Conservation (phyloP, 2,797 vertebrate species). For the Phoxinus dragarum region DNA sequence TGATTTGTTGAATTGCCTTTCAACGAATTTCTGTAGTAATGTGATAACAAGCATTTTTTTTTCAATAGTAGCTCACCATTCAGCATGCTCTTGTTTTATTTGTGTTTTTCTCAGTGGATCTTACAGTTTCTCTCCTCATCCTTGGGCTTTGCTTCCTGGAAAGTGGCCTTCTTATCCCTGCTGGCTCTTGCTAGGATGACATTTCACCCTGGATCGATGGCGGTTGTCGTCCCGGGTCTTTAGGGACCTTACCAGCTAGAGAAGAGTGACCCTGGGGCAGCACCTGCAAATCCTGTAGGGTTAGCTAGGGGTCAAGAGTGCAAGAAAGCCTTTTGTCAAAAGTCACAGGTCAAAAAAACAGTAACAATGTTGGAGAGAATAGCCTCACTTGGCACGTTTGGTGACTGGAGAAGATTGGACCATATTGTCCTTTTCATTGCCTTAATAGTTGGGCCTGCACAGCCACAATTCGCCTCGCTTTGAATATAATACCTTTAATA, state of each 20-base stretch:
- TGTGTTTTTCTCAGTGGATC: slow-evolving; percentile 12
- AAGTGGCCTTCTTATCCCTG: slow-evolving; percentile 57
- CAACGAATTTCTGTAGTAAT: neutral
- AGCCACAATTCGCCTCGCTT: neutral
- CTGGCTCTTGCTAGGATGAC: slow-evolving; percentile 53
- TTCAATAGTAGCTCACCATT: neutral
- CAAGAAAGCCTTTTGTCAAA: slow-evolving; percentile 33
- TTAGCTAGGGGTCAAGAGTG: slow-evolving; percentile 24
- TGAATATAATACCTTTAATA: neutral
- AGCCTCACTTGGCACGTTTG: slow-evolving; percentile 8
- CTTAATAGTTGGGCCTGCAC: neutral
- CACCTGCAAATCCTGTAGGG: slow-evolving; percentile 32
- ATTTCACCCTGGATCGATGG: slow-evolving; percentile 58
- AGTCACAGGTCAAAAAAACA: slow-evolving; percentile 46
- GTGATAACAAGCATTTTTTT: neutral
- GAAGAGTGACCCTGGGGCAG: slow-evolving; percentile 38
- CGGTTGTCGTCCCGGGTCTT: slow-evolving; percentile 31
- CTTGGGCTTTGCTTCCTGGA: slow-evolving; percentile 32
- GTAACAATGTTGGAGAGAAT: slow-evolving; percentile 23
- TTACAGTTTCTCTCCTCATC: slow-evolving; percentile 24
- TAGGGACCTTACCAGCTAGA: slow-evolving; percentile 31
- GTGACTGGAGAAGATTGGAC: slow-evolving; percentile 17
- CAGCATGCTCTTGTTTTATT: neutral
- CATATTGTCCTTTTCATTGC: neutral
- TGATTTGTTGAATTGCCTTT: neutral